Conservation (phyloP, 2,113 vertebrate species). For the Melanerpes aurifrons region DNA sequence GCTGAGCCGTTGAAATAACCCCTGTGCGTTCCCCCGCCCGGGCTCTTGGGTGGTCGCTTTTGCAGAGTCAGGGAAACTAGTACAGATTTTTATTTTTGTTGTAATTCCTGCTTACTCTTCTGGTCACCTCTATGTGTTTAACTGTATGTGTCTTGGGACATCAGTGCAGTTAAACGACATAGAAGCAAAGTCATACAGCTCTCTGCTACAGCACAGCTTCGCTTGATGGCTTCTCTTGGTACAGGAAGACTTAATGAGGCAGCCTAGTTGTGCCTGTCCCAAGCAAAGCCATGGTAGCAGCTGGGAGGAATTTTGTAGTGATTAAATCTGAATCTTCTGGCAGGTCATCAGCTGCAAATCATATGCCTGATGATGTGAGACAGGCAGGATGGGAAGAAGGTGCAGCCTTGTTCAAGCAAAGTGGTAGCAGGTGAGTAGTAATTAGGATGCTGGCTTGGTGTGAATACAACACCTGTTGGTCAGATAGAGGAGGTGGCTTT, state of each 20-base stretch:
- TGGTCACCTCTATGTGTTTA: fast-evolving
- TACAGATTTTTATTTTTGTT: neutral
- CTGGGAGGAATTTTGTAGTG: neutral
- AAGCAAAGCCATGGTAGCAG: neutral
- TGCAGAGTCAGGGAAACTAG: neutral
- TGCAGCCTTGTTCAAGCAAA: neutral
- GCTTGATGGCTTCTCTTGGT: neutral
- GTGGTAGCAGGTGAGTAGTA: neutral
- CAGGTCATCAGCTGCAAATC: neutral
- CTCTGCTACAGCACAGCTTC: fast-evolving
- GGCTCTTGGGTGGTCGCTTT: neutral
- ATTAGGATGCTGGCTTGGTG: neutral
- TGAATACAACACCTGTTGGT: neutral
- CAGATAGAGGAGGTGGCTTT: neutral
- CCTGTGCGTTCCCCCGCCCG: fast-evolving
- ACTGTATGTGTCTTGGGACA: fast-evolving
- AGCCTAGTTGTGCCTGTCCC: neutral
- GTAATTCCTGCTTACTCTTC: neutral
- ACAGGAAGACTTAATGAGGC: neutral
- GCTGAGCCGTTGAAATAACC: neutral
- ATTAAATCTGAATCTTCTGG: neutral
- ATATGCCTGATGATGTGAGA: neutral
- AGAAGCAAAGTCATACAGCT: neutral
- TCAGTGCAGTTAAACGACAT: neutral
- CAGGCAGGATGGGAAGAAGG: neutral